These are phyloP conservation scores for Acromyrmex charruanus DNA, from an alignment of 1,140 invertebrate species.

Conservation along the genomic window DNA sequence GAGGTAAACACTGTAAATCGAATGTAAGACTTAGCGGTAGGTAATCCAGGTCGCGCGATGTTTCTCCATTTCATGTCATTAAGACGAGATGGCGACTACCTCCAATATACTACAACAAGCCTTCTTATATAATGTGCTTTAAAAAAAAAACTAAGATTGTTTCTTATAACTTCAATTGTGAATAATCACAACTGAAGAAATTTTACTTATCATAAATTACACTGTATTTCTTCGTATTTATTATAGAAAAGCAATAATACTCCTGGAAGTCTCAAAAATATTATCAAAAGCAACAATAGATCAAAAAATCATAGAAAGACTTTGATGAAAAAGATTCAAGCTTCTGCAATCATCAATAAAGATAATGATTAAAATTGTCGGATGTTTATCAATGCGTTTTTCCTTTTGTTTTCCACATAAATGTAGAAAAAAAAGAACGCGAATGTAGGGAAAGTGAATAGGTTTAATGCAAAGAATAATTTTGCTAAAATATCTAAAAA, in stretches of 20 bases:
- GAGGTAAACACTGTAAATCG: slow-evolving; percentile 3
- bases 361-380: not conserved
- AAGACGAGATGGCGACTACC: slow-evolving; percentile 56
- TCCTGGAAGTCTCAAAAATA: no score
- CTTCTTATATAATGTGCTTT: not conserved
- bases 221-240: not conserved
- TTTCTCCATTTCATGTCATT: slow-evolving; percentile 24
- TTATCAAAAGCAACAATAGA: no score
- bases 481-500: no score
- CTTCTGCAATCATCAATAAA: not conserved
- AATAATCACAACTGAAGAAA: not conserved
- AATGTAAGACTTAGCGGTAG: slow-evolving; percentile 45
- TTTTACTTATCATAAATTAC: not conserved
- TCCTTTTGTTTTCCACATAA: not conserved
- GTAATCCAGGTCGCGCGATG: not conserved
- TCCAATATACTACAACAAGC: not conserved
- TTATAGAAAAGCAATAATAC: not conserved
- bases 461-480: no score
- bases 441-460: no score
- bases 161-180: not conserved
- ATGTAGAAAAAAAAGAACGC: not conserved
- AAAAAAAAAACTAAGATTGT: not conserved
- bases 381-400: not conserved
- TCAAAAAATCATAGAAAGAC: not conserved
- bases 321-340: not conserved